Percentiles rank a stretch among this genome's conserved stretches.
phyloP scores from a whole-genome alignment of 1,140 invertebrate species.

The Myzus persicae region DNA sequence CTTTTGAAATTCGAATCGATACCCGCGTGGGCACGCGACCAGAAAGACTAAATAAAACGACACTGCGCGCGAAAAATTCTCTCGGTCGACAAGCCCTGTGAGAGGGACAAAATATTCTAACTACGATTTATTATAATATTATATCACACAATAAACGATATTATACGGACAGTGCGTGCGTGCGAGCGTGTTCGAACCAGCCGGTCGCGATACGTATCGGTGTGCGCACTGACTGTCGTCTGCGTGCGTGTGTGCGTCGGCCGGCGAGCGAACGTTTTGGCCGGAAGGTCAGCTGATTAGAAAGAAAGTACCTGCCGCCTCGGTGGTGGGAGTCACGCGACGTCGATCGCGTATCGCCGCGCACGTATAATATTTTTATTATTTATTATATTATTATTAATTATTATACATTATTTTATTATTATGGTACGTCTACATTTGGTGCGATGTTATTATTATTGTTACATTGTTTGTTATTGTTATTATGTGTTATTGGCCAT shows the following conservation, averaged over 20 bases:
- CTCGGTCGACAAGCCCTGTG: neutral
- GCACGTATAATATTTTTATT: neutral
- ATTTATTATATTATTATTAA: slow-evolving; percentile 8
- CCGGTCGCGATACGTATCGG: slow-evolving; percentile 26
- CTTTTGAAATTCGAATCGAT: neutral
- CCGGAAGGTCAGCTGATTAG: slow-evolving; percentile 58
- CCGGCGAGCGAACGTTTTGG: slow-evolving; percentile 39
- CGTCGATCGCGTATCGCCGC: too few relatives aligned
- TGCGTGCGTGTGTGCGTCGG: slow-evolving; percentile 6
- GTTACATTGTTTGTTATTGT: neutral
- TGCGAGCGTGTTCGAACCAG: slow-evolving; percentile 5
- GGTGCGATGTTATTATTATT: neutral
- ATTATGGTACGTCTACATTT: neutral
- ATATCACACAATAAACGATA: slow-evolving; percentile 17
- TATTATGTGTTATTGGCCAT: neutral
- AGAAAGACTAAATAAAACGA: neutral
- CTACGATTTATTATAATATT: slow-evolving; percentile 11
- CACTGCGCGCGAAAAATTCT: neutral
- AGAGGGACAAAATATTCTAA: slow-evolving; percentile 5
- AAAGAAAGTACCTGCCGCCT: slow-evolving; percentile 51
- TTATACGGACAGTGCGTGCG: neutral
- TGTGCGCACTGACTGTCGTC: slow-evolving; percentile 45
- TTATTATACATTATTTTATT: slow-evolving; percentile 16
- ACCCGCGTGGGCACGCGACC: slow-evolving; percentile 5
- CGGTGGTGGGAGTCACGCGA: slow-evolving; percentile 14